Percentiles rank a stretch among this genome's conserved stretches.
Conservation (phyloP, 2,113 vertebrate genomes). For the Sarotherodon lohbergeri region DNA sequence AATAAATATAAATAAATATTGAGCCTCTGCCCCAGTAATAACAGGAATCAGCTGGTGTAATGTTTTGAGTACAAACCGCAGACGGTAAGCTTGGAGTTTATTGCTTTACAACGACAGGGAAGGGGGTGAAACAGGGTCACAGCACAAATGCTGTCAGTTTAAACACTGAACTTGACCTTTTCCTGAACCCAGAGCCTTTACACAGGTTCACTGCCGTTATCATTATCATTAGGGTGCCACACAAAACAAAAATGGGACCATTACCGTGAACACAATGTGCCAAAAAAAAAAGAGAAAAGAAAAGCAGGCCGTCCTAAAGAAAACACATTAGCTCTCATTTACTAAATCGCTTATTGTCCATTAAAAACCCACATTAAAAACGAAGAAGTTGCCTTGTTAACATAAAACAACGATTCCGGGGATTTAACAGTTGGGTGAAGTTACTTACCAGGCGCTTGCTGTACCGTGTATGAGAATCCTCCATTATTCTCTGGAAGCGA, state of each 20-base stretch:
- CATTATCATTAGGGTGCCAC: background rate
- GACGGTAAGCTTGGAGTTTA: background rate
- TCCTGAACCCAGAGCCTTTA: constrained; percentile 39
- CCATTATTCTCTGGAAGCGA: constrained; percentile 64
- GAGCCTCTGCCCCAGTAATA: background rate
- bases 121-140: background rate
- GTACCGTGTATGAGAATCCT: constrained; percentile 87
- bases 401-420: background rate
- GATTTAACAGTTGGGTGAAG: background rate
- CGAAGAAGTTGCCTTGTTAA: background rate
- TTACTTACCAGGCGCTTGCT: constrained; percentile 93
- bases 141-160: background rate
- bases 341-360: background rate
- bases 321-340: background rate
- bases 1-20: background rate
- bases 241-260: background rate
- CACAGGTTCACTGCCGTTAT: constrained; percentile 40
- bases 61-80: background rate
- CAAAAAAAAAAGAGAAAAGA: background rate
- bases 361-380: background rate
- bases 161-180: constrained; percentile 55
- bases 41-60: background rate
- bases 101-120: background rate
- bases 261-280: background rate
- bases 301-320: background rate